Evolutionary conservation across 1,140 invertebrate species (phyloP), one percentile per base, ranked within the genome.

Genomic region (Globodera ellingtonae): DNA sequence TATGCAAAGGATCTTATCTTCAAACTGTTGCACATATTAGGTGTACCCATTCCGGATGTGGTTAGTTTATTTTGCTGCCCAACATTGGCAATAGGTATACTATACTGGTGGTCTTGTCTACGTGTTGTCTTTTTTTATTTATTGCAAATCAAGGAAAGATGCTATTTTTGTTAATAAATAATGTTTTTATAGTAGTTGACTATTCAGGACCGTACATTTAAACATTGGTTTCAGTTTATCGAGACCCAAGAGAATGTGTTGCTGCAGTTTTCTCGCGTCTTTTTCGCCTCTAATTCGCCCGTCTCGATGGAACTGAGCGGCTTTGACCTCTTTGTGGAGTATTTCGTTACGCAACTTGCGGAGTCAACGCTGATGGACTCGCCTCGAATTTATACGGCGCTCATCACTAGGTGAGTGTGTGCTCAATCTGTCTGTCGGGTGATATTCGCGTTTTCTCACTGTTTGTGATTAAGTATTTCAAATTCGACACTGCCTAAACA

Each of bases 21-120:
- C n/a, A 75, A 75, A 24, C 47, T 75, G 65, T 56, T 75, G n/a
- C 73, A 75, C 46, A 62, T 75, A n/a, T 75, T 75, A 18, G 73
- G 73, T 8, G n/a, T 75, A 7, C 65, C 65, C 44, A 46, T 75
- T 21, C 73, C 73, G 3, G 73, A 65, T 62, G n/a, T 75, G n/a
- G 73, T 75, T n/a, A 9, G 46, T 48, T 75, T 56, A n/a, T 72
- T 72, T 69, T 35, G 44, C 24, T 44, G n/a, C 52, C 21, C 21
- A n/a, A 8, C 18, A 71, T 21, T 2, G 3, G n/a, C 52, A 18
- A 1, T 24, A n/a, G n/a, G n/a, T n/a, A n/a, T n/a, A n/a, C n/a
- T n/a, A n/a, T 72, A 24, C 3, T 0, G 6, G 46, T 35, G 35
- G 35, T 35, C 35, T 2, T 0, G 35, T 35, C 35, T 35, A 35